Evolutionary conservation across 2,888 invertebrate genomes (phyloP).

Genomic region (Polymixis lichenea): DNA sequence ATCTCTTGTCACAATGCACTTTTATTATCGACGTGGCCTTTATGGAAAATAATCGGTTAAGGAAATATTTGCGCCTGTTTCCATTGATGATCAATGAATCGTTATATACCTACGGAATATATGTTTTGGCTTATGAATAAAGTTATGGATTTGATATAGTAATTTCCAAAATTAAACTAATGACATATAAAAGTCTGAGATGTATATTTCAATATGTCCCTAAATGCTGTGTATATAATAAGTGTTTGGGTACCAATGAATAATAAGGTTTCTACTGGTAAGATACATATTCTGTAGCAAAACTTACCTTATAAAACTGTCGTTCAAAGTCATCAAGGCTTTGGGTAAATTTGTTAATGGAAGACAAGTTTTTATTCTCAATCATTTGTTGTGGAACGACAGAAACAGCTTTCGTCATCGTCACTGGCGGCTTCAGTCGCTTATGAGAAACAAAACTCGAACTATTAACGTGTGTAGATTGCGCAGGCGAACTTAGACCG

Average conservation of each 20-base stretch:
- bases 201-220: neutral
- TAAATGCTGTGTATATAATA: neutral
- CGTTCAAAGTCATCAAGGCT: slow-evolving; percentile 65
- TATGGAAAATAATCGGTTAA: neutral
- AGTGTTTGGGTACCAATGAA: neutral
- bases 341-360: slow-evolving; percentile 55
- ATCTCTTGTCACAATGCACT: neutral
- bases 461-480: slow-evolving; percentile 39
- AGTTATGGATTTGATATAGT: neutral
- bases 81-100: neutral
- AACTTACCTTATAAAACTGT: slow-evolving; percentile 68
- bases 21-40: neutral
- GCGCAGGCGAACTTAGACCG: slow-evolving; percentile 27
- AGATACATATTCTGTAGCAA: neutral
- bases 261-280: neutral
- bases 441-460: slow-evolving; percentile 35
- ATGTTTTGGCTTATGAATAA: neutral
- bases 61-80: neutral
- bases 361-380: slow-evolving; percentile 29
- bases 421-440: slow-evolving; percentile 32
- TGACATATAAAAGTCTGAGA: neutral
- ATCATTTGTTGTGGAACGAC: slow-evolving; percentile 21
- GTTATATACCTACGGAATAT: neutral
- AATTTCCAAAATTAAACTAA: neutral
- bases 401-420: slow-evolving; percentile 28